phyloP scores from a whole-genome alignment of 1,140 invertebrate species.

The Drosophila yakuba region DNA sequence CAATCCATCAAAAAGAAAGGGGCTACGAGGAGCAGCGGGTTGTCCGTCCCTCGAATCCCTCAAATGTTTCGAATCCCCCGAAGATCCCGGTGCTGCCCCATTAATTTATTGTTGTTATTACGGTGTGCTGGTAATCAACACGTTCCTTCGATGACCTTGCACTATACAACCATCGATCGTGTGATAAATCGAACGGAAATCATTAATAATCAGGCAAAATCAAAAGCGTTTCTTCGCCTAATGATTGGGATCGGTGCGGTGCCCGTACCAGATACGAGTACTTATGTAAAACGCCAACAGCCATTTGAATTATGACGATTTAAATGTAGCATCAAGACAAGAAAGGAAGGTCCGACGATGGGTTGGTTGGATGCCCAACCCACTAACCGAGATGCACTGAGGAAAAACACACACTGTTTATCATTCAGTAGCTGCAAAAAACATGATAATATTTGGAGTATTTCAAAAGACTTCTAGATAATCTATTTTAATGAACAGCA shows the following conservation, averaged over 20 bases:
- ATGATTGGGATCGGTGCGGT: slow-evolving; percentile 64
- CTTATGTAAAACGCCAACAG: slow-evolving; percentile 52
- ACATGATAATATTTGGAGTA: no score
- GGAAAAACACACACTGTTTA: slow-evolving; percentile 1
- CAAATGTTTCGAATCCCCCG: neutral
- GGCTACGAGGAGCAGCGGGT: slow-evolving; percentile 56
- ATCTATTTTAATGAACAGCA: no score
- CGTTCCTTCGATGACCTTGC: slow-evolving; percentile 80
- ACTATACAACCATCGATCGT: slow-evolving; percentile 73
- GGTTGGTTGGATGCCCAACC: slow-evolving; percentile 8
- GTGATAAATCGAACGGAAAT: slow-evolving; percentile 81
- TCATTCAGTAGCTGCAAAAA: no score
- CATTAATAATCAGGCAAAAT: slow-evolving; percentile 76
- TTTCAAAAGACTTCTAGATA: no score
- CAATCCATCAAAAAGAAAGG: slow-evolving; percentile 71
- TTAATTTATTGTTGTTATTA: slow-evolving; percentile 82
- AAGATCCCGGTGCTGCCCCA: slow-evolving; percentile 37
- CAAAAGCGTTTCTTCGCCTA: slow-evolving; percentile 67
- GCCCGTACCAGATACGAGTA: slow-evolving; percentile 19
- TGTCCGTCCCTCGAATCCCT: slow-evolving; percentile 38
- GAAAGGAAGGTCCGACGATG: slow-evolving; percentile 29
- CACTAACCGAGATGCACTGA: slow-evolving; percentile 13
- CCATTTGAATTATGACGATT: slow-evolving; percentile 57
- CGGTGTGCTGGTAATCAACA: slow-evolving; percentile 78
- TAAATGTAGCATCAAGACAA: slow-evolving; percentile 50